Percentiles rank a stretch among this genome's conserved stretches.
These are phyloP conservation scores for Calliopum simillimum DNA, from an alignment of 2,888 invertebrate species.

Conservation along the genomic window DNA sequence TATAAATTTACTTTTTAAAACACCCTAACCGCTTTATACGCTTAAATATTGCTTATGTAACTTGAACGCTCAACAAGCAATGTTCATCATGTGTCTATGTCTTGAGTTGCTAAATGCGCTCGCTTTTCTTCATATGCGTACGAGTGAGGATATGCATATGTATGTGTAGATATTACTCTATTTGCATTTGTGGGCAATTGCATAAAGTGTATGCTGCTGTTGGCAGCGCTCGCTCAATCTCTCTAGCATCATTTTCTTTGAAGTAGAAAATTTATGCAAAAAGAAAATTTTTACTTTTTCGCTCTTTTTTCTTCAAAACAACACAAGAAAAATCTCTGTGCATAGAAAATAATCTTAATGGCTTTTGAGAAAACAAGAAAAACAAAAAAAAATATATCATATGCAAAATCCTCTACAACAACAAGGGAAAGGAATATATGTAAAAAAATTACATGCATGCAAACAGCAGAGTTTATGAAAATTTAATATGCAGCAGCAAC, in stretches of 20 bases:
- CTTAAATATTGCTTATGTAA: too few relatives aligned
- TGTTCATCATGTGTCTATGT: constrained; percentile 1
- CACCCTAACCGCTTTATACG: too few relatives aligned
- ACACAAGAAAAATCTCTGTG: constrained; percentile 17
- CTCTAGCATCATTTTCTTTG: background rate
- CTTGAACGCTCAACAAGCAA: too few relatives aligned
- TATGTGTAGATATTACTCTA: background rate
- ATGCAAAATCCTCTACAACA: background rate
- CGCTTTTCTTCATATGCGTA: background rate
- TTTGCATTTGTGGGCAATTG: constrained; percentile 7
- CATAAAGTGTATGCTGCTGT: constrained; percentile 24
- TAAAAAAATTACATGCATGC: too few relatives aligned
- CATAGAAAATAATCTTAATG: constrained; percentile 61
- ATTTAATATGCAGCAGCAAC: constrained; percentile 51
- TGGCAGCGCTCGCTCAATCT: background rate
- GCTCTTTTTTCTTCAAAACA: constrained; percentile 33
- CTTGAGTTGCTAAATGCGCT: background rate
- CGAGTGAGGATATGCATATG: constrained; percentile 12
- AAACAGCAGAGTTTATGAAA: constrained; percentile 46
- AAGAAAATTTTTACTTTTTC: too few relatives aligned
- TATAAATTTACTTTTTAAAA: too few relatives aligned
- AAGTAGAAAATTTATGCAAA: constrained; percentile 43
- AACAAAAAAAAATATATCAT: constrained; percentile 39
- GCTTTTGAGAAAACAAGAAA: constrained; percentile 41
- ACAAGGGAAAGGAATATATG: too few relatives aligned